Percentiles rank a stretch among this genome's conserved stretches.
phyloP scores from a whole-genome alignment of 2,797 vertebrate genomes.

The Arrhamphus sclerolepis region DNA sequence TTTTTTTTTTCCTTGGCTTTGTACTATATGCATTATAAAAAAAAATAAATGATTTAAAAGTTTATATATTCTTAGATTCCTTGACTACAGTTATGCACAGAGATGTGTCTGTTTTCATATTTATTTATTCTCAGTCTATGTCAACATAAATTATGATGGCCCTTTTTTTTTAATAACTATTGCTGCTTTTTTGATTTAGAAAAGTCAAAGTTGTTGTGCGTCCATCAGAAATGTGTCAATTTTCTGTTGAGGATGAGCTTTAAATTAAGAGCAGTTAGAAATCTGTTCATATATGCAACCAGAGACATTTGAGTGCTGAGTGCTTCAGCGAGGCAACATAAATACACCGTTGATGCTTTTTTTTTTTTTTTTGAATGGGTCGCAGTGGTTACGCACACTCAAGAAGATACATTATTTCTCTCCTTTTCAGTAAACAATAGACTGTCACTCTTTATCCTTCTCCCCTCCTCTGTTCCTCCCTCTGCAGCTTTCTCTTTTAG shows the following conservation, averaged over 20 bases:
- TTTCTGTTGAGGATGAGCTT: constrained; percentile 29
- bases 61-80: constrained; percentile 10
- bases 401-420: constrained; percentile 77
- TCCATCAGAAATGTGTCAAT: too few species aligned
- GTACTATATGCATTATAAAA: constrained; percentile 24
- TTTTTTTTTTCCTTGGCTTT: constrained; percentile 29
- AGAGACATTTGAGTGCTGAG: constrained; percentile 40
- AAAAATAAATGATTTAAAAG: constrained; percentile 7
- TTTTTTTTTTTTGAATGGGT: constrained; percentile 47
- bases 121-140: constrained; percentile 17
- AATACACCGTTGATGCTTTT: constrained; percentile 51
- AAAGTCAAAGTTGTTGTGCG: not conserved
- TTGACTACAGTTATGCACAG: not conserved
- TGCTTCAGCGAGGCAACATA: constrained; percentile 20
- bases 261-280: constrained; percentile 30
- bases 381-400: constrained; percentile 57
- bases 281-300: constrained; percentile 13
- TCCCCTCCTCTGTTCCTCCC: constrained; percentile 73
- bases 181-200: constrained; percentile 24
- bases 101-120: not conserved
- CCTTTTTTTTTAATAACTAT: not conserved
- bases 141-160: constrained; percentile 29
- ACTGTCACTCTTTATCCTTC: constrained; percentile 78
- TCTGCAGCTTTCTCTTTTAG: constrained; percentile 72
- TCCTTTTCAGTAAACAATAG: constrained; percentile 76